Evolutionary conservation across 2,888 invertebrate genomes (phyloP).

Genomic region (Listrodromus nycthemerus): DNA sequence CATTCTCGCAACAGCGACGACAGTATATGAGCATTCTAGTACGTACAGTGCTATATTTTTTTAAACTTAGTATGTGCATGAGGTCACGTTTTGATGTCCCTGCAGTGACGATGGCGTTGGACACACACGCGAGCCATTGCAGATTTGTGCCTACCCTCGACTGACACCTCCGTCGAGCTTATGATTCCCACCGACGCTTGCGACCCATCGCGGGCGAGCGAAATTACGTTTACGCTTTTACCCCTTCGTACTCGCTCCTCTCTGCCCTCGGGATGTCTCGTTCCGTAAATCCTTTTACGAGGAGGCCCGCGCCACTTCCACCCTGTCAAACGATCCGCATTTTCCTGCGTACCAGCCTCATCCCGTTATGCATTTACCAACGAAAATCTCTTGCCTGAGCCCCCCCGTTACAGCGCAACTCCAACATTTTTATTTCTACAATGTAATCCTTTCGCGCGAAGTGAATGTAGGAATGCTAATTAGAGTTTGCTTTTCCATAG

Average conservation of each 20-base stretch:
- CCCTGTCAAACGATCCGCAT: conserved; percentile 6
- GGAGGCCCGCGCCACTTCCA: conserved; percentile 36
- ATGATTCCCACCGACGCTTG: conserved; percentile 69
- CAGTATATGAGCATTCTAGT: not conserved
- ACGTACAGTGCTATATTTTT: not conserved
- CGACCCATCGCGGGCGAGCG: conserved; percentile 28
- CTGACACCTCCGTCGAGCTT: conserved; percentile 69
- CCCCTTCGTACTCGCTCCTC: conserved; percentile 44
- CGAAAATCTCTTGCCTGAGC: conserved; percentile 17
- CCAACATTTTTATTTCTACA: not conserved
- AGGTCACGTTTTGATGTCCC: conserved; percentile 10
- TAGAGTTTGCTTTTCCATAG: not conserved
- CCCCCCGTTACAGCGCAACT: conserved; percentile 20
- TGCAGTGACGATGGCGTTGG: conserved; percentile 4
- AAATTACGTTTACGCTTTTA: conserved; percentile 40
- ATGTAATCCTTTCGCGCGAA: not conserved
- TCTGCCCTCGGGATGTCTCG: conserved; percentile 35
- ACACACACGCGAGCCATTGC: not conserved
- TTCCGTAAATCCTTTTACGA: conserved; percentile 59
- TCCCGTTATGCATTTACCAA: not conserved
- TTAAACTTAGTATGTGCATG: not conserved
- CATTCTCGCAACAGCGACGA: conserved; percentile 20
- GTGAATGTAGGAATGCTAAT: not conserved
- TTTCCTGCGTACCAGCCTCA: conserved; percentile 8
- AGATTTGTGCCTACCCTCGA: conserved; percentile 3